These are phyloP conservation scores for Pollenia amentaria DNA, from an alignment of 2,888 invertebrate species.

Conservation along the genomic window DNA sequence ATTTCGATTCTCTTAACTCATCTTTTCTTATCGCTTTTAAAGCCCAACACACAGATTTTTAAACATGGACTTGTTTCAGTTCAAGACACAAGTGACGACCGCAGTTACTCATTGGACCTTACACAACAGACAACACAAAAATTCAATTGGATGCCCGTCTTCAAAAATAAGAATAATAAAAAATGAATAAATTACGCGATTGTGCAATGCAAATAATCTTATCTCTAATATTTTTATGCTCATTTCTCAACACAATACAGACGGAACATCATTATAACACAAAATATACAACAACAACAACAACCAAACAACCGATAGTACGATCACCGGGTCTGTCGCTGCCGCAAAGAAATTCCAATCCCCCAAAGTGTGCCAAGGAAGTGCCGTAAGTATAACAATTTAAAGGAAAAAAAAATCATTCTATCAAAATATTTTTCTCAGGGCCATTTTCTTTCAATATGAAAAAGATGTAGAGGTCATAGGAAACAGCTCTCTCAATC, in stretches of 20 bases:
- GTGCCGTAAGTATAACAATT: conserved; percentile 79
- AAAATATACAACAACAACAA: conserved; percentile 79
- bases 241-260: conserved; percentile 72
- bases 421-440: conserved; percentile 49
- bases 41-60: not conserved
- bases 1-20: conserved; percentile 32
- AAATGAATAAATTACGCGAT: conserved; percentile 77
- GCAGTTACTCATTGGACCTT: conserved; percentile 56
- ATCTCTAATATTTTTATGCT: conserved; percentile 77
- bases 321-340: conserved; percentile 79
- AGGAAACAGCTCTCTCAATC: conserved; percentile 84
- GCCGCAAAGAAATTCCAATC: conserved; percentile 78
- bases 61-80: not conserved
- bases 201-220: conserved; percentile 76
- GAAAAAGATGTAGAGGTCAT: conserved; percentile 81
- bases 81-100: not conserved
- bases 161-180: not conserved
- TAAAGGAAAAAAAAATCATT: not conserved
- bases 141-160: not conserved
- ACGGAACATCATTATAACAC: conserved; percentile 64
- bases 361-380: conserved; percentile 81
- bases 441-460: conserved; percentile 82
- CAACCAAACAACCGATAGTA: conserved; percentile 79
- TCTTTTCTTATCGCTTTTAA: conserved; percentile 21
- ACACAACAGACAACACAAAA: conserved; percentile 51